phyloP scores from a whole-genome alignment of 2,888 invertebrate genomes.

The Rhagonycha fulva region DNA sequence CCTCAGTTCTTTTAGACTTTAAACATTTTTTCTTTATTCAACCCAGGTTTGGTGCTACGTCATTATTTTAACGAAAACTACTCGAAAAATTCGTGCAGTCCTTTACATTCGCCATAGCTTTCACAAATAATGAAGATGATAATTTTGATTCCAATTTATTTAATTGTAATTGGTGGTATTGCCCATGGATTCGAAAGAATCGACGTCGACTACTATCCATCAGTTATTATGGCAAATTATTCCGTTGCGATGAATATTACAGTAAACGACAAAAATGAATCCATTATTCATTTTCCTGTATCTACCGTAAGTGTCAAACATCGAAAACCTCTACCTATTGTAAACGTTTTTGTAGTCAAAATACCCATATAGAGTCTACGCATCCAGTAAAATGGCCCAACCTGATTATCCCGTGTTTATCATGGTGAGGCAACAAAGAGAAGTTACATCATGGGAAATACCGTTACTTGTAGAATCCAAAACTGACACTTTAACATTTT shows the following conservation, averaged over 20 bases:
- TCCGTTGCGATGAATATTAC: background rate
- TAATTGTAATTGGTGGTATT: background rate
- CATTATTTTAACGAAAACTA: too few relatives aligned
- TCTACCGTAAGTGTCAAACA: background rate
- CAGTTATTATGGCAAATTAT: background rate
- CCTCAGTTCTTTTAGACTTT: too few relatives aligned
- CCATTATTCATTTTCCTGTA: background rate
- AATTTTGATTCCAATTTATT: background rate
- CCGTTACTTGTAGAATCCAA: constrained; percentile 33
- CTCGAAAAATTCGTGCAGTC: too few relatives aligned
- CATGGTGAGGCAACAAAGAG: constrained; percentile 71
- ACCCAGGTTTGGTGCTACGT: too few relatives aligned
- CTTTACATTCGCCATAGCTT: too few relatives aligned
- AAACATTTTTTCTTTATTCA: too few relatives aligned
- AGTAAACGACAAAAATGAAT: background rate
- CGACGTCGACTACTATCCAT: background rate
- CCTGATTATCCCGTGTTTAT: constrained; percentile 46
- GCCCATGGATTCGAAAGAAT: background rate
- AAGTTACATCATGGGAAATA: constrained; percentile 45
- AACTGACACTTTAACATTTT: constrained; percentile 53
- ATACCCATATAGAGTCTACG: constrained; percentile 7
- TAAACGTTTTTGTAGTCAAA: constrained; percentile 2
- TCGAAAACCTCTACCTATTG: background rate
- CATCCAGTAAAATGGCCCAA: constrained; percentile 3
- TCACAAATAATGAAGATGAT: background rate